phyloP scores from a whole-genome alignment of 1,140 invertebrate species.

The Antheraea pernyi region DNA sequence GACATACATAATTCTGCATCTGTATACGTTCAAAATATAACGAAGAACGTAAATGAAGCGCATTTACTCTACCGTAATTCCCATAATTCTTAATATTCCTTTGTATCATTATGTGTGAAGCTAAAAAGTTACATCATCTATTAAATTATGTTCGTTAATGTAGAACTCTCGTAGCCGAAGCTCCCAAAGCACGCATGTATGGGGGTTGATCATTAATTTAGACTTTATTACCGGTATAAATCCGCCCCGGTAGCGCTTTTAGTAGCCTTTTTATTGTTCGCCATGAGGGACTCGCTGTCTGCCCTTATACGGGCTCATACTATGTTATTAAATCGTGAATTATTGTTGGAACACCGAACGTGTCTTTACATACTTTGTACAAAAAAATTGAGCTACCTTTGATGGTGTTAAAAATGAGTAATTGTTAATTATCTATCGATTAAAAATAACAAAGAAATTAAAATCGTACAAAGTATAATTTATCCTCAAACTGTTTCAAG shows the following conservation, averaged over 20 bases:
- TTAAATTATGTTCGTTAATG: constrained; percentile 6
- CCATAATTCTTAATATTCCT: background rate
- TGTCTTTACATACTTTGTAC: constrained; percentile 23
- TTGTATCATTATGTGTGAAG: background rate
- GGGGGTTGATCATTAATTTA: constrained; percentile 31
- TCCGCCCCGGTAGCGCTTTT: constrained; percentile 32
- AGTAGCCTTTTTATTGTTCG: constrained; percentile 30
- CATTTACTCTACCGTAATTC: background rate
- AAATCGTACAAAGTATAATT: no score
- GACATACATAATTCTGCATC: no score
- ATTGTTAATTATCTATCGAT: no score
- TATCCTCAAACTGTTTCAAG: no score
- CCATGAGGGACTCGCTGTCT: constrained; percentile 24
- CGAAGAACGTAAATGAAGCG: no score
- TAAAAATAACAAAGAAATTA: no score
- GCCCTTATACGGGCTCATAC: constrained; percentile 6
- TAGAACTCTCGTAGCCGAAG: background rate
- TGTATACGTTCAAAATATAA: no score
- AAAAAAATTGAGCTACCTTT: no score
- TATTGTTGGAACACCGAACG: constrained; percentile 8
- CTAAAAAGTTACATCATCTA: background rate
- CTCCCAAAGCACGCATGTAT: constrained; percentile 14
- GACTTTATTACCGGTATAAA: constrained; percentile 36
- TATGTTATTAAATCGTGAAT: background rate
- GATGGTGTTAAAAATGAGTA: no score